Conservation (phyloP, 2,113 vertebrate species). For the Asarcornis scutulata region DNA sequence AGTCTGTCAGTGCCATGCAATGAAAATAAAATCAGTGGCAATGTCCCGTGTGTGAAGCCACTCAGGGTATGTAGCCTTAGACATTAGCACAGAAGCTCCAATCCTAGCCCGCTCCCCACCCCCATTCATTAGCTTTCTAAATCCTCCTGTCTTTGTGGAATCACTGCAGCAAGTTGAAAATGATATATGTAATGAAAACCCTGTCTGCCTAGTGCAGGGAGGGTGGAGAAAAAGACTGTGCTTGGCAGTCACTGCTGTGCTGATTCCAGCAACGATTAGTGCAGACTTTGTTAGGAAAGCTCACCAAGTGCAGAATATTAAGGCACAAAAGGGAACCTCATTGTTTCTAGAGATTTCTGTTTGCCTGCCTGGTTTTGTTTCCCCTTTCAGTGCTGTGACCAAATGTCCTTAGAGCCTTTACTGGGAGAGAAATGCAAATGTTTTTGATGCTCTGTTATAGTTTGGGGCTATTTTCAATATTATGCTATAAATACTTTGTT, state of each 20-base stretch:
- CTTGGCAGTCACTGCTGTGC: background rate
- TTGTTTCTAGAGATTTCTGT: background rate
- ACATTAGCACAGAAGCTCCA: constrained; percentile 7
- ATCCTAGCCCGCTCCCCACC: constrained; percentile 9
- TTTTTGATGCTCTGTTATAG: background rate
- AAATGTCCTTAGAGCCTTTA: background rate
- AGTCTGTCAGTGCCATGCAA: constrained; percentile 55
- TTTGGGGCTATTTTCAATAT: constrained; percentile 1
- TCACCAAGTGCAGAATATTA: constrained; percentile 24
- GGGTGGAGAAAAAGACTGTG: constrained; percentile 21
- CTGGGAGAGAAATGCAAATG: background rate
- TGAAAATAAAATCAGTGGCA: constrained; percentile 52
- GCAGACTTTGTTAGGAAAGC: background rate
- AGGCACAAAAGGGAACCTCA: background rate
- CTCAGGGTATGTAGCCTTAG: constrained; percentile 1
- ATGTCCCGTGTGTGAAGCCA: background rate
- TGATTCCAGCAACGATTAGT: constrained; percentile 11
- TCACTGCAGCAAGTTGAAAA: constrained; percentile 60
- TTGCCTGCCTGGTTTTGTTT: constrained; percentile 5
- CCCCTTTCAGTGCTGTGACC: background rate
- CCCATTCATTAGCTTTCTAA: constrained; percentile 73
- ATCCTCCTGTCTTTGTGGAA: constrained; percentile 65
- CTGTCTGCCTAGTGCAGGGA: constrained; percentile 58
- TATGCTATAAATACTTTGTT: background rate
- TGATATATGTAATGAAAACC: constrained; percentile 62